Base-by-base conservation (phyloP, 2,888 invertebrate species). In the Drosophila acutilabella region DNA sequence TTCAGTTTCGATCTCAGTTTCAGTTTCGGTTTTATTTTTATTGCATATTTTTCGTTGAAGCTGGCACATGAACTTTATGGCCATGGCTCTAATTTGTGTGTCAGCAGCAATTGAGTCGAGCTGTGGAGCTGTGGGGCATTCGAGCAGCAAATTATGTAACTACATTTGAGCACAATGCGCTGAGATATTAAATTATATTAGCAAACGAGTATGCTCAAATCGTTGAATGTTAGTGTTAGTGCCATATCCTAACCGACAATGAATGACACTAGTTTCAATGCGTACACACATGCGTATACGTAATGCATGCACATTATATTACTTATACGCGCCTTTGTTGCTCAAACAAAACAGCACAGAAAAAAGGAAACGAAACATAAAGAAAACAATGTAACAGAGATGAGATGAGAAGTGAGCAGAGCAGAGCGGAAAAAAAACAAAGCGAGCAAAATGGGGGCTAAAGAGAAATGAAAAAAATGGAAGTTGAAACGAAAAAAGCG, bases 91-190 rank as follows among this genome's bases (percentile, higher is more conserved):
- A 85, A 83, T 83, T 85, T 83, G 83, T 82, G 68, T 82, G 82
- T 80, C 82, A 79, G 72, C 66, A 64, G 50, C 64, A 11, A 16
- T 44, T 30, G 54, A 54, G 18, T 54, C 30, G 54, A 51, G 57
- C 30, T 30, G 8, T 2, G 8, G 8, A 30, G 30, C 30, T 8
- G 8, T 8, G 30, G 30, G 0, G 30, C 30, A 30, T 8, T 30
- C 30, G 8, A 80, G 82, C 83, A 76, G 84, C 81, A 85, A 83
- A 85, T 83, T 82, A 82, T 82, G 78, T 82, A 86, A 82, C 86
- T 78, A 78, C 71, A 80, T 80, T 82, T 78, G 65, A 78, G 58
- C 78, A 85, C 80, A 83, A 85, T 75, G 57, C 54, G 80, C 80
- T 74, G 67, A 73, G 71, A 72, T 54, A 73, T 23, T 36, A 13